Base-by-base conservation (phyloP, 1,140 invertebrate genomes). In the Megalopta genalis region DNA sequence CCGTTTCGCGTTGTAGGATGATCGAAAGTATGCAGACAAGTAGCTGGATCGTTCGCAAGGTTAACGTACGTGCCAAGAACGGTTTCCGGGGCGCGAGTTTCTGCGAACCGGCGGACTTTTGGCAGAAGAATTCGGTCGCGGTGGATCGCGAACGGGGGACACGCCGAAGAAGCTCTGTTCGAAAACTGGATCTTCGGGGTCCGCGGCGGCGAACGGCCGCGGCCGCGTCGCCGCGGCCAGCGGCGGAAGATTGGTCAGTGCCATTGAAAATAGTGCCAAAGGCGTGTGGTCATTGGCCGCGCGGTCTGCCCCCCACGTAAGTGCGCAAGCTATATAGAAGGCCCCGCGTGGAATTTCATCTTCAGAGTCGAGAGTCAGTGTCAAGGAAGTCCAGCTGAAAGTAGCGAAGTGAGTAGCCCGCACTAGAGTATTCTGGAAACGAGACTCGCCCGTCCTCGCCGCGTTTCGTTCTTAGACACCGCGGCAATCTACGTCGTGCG, bases 351-450 rank as follows among this genome's bases (percentile, higher is more conserved):
- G 90, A 91, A 92, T 92, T 91, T 91, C 90, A 91, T 92, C 91
- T 92, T 91, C 91, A 92, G 91, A 92, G 90, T 90, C 88, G 84
- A 91, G 84, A 92, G 88, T 92, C 91, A 92, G 90, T 92, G 91
- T 92, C 90, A 92, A 87, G 89, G 90, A 88, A 90, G 82, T 87
- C 86, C 80, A 72, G 87, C 87, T 80, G 85, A 81, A 88, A 88
- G 81, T 90, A 89, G 79, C 81, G 62, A 90, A 90, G 91, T 93
- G 88, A 92, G 91, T 92, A 46, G 81, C 59, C 7, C 12, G 21
- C 39, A 21, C 49, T 52, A 16, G 14, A 21, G 14, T 52, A 52
- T 18, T 6, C 49, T 18, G 16, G 49, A 6, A 52, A 21, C 49
- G 1, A 52, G 1, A 6, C 16, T 52, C 12, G 14, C 39, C 39